phyloP scores from a whole-genome alignment of 2,113 vertebrate genomes.

The Oncorhynchus kisutch region DNA sequence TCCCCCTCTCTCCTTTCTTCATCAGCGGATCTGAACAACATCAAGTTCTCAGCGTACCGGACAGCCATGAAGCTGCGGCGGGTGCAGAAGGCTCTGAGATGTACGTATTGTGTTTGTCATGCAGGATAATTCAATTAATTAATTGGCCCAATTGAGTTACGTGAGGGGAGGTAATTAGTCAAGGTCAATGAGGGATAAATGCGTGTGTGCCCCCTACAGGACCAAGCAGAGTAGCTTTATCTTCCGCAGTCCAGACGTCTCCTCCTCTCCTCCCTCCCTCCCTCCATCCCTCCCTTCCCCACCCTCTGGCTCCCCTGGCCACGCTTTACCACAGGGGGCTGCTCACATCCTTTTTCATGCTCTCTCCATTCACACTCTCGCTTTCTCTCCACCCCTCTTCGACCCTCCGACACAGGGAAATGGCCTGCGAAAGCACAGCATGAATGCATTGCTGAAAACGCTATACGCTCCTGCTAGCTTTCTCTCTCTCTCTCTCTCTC shows the following conservation, averaged over 20 bases:
- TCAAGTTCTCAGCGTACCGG: conserved; percentile 97
- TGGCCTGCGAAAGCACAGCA: not conserved
- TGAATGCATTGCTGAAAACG: not conserved
- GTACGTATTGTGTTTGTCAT: conserved; percentile 73
- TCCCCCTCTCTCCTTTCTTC: conserved; percentile 31
- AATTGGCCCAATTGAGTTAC: conserved; percentile 56
- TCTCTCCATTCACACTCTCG: not conserved
- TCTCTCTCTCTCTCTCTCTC: no score
- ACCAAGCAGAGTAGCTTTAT: not conserved
- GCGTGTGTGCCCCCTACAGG: not conserved
- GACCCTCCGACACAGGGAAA: not conserved
- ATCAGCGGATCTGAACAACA: conserved; percentile 96
- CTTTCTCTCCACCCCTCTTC: not conserved
- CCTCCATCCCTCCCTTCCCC: not conserved
- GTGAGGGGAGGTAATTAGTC: conserved; percentile 51
- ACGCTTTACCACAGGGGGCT: not conserved
- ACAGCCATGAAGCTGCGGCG: conserved; percentile 96
- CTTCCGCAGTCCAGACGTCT: not conserved
- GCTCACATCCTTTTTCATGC: conserved; percentile 4
- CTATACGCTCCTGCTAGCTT: not conserved
- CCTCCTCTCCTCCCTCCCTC: not conserved
- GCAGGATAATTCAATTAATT: conserved; percentile 58
- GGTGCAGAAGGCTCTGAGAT: conserved; percentile 89
- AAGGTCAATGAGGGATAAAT: conserved; percentile 38
- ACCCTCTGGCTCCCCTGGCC: not conserved